These are phyloP conservation scores for Hemiprocne comata DNA, from an alignment of 2,113 vertebrate species.

Conservation along the genomic window DNA sequence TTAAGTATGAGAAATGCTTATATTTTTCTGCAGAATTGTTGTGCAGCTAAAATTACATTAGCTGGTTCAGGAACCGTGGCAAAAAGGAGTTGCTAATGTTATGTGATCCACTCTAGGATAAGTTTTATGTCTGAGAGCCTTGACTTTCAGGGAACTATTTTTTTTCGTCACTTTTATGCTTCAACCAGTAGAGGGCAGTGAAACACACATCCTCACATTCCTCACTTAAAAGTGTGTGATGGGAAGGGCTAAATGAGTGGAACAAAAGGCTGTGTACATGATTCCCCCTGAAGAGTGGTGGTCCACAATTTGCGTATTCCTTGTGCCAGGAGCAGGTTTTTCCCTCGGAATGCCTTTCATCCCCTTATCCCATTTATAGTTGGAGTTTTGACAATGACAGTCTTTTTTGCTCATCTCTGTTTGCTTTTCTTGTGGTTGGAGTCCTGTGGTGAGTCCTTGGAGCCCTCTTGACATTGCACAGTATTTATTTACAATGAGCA, in stretches of 20 bases:
- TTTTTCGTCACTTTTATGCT: neutral
- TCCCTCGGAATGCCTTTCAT: neutral
- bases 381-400: neutral
- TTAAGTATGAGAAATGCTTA: neutral
- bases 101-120: neutral
- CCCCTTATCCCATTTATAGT: neutral
- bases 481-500: neutral
- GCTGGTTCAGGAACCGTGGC: neutral
- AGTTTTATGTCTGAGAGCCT: neutral
- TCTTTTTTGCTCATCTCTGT: neutral
- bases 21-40: neutral
- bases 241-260: neutral
- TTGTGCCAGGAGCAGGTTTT: neutral
- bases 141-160: neutral
- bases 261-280: fast-evolving
- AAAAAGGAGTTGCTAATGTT: neutral
- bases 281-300: neutral
- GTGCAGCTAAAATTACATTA: neutral
- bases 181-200: conserved; percentile 22
- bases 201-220: neutral
- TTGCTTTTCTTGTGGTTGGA: neutral
- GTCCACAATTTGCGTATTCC: neutral
- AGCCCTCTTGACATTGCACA: neutral
- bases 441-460: neutral
- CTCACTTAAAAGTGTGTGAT: fast-evolving